Base-by-base conservation (phyloP, 35 echinoderm and acorn worm genomes). In the Acanthaster planci region DNA sequence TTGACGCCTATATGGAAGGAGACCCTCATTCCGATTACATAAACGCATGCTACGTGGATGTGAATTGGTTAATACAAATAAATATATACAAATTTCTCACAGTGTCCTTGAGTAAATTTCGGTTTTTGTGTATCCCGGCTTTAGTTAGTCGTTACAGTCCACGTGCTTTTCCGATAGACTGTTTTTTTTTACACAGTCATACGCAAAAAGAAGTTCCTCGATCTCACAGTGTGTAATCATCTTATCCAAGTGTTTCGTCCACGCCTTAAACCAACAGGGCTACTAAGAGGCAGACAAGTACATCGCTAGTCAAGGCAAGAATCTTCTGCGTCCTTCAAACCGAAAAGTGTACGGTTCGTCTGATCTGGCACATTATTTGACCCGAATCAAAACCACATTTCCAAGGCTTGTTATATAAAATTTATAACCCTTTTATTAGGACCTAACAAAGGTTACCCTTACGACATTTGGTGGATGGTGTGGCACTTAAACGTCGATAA, bases 401-500 rank as follows among this genome's bases (percentile, higher is more conserved):
- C 42, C 42, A 47, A 12, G 42, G 12, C 4, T 6, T 47, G 12
- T 47, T 47, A 47, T 12, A 47, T 47, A 6, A 12, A 47, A 72
- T 72, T 23, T 72, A 2, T 0, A 7, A 14, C 30, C 0, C 14
- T 72, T 22, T n/a, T 42, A 78, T 39, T 12, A 97, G 93, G 93
- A 72, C 93, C 93, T 8, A 75, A 88, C 34, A 82, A 97, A 18
- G 54, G 30, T 16, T 88, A 89, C 37, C 55, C 88, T 17, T 31
- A 37, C 27, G 93, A 97, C 50, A 89, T 89, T 51, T 97, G 93
- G 93, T 55, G 86, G 52, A 92, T 97, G 93, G 78, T 97, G 0
- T 97, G 93, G 93, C 80, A 92, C 56, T 77, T 89, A 51, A 92
- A 82, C 68, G 80, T 83, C 23, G 53, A 80, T 15, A 78, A 85